Percentiles rank a stretch among this genome's conserved stretches.
These are phyloP conservation scores for Callospermophilus lateralis DNA, from an alignment of 2,113 vertebrate genomes.

Conservation along the genomic window DNA sequence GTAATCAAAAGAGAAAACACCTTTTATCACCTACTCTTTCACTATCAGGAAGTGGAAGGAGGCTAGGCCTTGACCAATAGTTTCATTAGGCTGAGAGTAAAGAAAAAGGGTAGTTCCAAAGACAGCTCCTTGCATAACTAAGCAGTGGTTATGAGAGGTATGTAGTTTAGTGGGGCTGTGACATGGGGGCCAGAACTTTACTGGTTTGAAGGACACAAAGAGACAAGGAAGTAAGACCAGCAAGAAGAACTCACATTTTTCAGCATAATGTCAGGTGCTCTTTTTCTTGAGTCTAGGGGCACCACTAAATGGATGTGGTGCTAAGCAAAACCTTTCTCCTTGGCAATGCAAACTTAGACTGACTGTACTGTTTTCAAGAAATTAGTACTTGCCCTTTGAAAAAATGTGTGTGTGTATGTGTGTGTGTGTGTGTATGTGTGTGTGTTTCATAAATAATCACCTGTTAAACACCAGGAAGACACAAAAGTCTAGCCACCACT, in stretches of 20 bases:
- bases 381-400: constrained; percentile 3
- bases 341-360: constrained; percentile 2
- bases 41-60: neutral
- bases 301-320: neutral
- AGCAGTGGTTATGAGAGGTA: neutral
- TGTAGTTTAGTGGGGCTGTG: neutral
- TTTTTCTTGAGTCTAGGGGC: neutral
- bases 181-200: neutral
- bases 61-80: neutral
- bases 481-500: neutral
- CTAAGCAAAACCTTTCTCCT: constrained; percentile 6
- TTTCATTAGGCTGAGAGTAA: neutral
- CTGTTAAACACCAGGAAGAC: neutral
- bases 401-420: neutral
- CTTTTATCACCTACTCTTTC: constrained; percentile 64
- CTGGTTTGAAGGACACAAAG: neutral
- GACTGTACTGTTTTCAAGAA: neutral
- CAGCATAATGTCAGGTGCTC: neutral
- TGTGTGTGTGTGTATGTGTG: neutral
- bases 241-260: neutral
- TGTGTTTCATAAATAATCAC: neutral
- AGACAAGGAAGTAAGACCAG: neutral
- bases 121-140: neutral
- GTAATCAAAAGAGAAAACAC: constrained; percentile 52
- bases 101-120: constrained; percentile 16